Evolutionary conservation across 2,888 invertebrate species (phyloP).

Genomic region (Troglohyphantes excavatus): DNA sequence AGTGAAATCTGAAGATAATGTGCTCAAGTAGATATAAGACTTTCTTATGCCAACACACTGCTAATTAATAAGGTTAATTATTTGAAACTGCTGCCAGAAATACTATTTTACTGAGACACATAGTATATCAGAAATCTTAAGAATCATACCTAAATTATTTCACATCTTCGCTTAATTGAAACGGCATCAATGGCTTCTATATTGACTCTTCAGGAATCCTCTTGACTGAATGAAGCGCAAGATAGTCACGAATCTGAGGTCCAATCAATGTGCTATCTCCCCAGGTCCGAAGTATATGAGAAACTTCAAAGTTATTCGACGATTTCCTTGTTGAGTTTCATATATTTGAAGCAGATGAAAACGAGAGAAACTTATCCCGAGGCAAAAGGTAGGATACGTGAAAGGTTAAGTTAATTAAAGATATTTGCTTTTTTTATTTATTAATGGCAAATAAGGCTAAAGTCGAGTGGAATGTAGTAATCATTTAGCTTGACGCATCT

Average conservation of each 20-base stretch:
- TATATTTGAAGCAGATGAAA: not conserved
- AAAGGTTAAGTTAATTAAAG: not conserved
- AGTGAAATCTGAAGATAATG: no score
- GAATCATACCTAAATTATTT: not conserved
- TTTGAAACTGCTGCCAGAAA: no score
- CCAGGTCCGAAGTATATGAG: not conserved
- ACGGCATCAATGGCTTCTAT: not conserved
- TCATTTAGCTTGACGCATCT: not conserved
- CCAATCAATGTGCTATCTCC: not conserved
- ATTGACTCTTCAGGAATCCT: not conserved
- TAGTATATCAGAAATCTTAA: not conserved
- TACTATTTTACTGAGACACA: no score
- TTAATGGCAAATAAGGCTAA: not conserved
- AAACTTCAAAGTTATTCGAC: conserved; percentile 1
- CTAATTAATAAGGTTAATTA: no score
- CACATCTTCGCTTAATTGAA: not conserved
- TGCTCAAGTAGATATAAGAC: no score
- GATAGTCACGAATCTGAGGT: not conserved
- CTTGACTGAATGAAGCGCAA: not conserved
- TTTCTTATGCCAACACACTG: no score
- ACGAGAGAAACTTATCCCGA: not conserved
- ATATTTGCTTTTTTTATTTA: not conserved
- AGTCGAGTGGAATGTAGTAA: not conserved
- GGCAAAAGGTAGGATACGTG: not conserved
- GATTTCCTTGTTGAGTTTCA: not conserved